Base-by-base conservation (phyloP, 2,113 vertebrate genomes). In the Nesoenas mayeri region DNA sequence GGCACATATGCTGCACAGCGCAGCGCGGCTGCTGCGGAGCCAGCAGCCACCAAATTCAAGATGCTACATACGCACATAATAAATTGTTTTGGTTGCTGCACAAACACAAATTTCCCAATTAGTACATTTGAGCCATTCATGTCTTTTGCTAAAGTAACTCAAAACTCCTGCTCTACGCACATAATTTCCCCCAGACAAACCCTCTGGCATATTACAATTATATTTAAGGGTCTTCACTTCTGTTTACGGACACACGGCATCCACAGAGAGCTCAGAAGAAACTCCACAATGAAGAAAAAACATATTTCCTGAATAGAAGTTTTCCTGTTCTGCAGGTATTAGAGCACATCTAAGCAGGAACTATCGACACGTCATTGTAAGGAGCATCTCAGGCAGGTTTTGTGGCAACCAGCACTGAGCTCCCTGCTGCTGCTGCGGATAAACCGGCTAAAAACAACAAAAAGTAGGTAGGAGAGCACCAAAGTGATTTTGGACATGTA, bases 81-180 rank as follows among this genome's bases (percentile, higher is more conserved):
- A 42, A 67, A 72, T 19, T 40, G 60, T 11, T 65, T 65, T 32
- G 20, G 25, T 66, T 73, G 36, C 70, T 22, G 36, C 1, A 1
- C 66, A 90, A 82, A 74, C 84, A 77, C 56, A 47, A 34, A 16
- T 79, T 93, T 85, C 80, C 89, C 84, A 42, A 77, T 65, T 56
- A 77, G 40, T 24, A 29, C 0, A 0, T 81, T 36, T 32, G 19
- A 90, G 61, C 85, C 74, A 44, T 81, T 83, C 81, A 64, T 28
- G 34, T 36, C 28, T 88, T 85, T 54, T 38, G 50, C 48, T 61
- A 20, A 82, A 91, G n/a, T 24, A 83, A 79, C 79, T 88, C 58
- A 54, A 28, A 89, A 48, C 75, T 69, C 81, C 67, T 56, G 58
- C 57, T 89, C 28, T 34, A 36, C 10, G 9, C 1, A 0, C 24